Percentiles rank a stretch among this genome's conserved stretches.
Conservation (phyloP, 1,140 invertebrate genomes). For the Bathynomus jamesi region DNA sequence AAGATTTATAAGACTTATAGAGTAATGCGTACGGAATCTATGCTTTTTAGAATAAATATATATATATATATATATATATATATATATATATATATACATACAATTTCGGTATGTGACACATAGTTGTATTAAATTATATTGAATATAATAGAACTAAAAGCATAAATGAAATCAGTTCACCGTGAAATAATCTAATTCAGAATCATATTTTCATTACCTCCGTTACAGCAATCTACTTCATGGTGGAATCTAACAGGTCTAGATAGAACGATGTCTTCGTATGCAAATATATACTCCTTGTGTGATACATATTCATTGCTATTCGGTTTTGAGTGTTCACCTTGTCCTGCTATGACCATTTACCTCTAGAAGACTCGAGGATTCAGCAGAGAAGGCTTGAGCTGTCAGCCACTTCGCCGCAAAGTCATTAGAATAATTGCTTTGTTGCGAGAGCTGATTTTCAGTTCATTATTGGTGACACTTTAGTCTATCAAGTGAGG, state of each 20-base stretch:
- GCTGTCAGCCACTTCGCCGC: neutral
- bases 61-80: too few relatives aligned
- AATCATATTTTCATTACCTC: neutral
- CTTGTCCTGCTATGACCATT: neutral
- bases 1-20: too few relatives aligned
- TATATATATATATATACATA: too few relatives aligned
- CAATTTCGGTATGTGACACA: too few relatives aligned
- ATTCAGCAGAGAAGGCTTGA: too few relatives aligned
- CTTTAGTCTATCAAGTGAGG: neutral
- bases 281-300: neutral
- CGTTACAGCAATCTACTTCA: neutral
- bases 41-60: too few relatives aligned
- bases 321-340: neutral
- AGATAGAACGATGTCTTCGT: neutral
- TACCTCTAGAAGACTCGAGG: neutral
- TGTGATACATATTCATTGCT: neutral
- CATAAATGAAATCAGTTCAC: neutral
- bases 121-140: too few relatives aligned
- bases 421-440: neutral
- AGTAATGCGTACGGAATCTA: too few relatives aligned
- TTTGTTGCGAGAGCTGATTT: neutral
- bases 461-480: neutral
- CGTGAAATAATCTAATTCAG: neutral
- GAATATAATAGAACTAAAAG: neutral
- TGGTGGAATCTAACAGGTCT: neutral